A percentile compares a stretch with the other conserved stretches of the same genome.
These are phyloP conservation scores for Rhamnusium bicolor DNA, from an alignment of 2,888 invertebrate species.

Conservation along the genomic window DNA sequence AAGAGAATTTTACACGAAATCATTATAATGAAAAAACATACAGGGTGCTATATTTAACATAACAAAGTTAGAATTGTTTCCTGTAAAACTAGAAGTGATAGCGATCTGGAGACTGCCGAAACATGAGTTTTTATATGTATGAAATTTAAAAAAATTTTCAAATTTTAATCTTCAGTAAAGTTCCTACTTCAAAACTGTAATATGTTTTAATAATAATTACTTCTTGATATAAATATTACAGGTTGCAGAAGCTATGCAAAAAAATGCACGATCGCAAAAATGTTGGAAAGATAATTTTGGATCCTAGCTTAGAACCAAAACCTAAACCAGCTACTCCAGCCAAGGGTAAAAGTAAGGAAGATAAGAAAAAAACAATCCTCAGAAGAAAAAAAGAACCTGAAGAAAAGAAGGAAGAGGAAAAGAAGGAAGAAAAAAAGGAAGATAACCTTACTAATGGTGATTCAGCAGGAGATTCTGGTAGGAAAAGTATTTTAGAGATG, in stretches of 20 bases:
- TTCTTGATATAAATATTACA: constrained; percentile 67
- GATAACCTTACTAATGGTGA: constrained; percentile 72
- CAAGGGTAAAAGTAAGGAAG: constrained; percentile 82
- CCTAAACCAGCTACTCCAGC: constrained; percentile 86
- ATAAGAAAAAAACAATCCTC: constrained; percentile 82
- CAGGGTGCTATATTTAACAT: too few relatives aligned
- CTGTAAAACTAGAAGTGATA: too few relatives aligned
- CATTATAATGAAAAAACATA: too few relatives aligned
- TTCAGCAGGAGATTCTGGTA: constrained; percentile 73
- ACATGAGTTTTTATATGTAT: too few relatives aligned
- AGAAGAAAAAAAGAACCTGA: constrained; percentile 74
- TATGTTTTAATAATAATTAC: neutral
- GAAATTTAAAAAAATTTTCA: too few relatives aligned
- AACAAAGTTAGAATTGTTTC: too few relatives aligned
- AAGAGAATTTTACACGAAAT: too few relatives aligned
- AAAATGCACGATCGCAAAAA: constrained; percentile 94
- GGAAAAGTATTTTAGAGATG: constrained; percentile 41
- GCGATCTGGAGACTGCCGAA: too few relatives aligned
- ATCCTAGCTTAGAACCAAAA: constrained; percentile 85
- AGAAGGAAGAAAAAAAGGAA: constrained; percentile 71
- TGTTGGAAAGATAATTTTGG: constrained; percentile 89
- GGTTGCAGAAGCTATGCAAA: constrained; percentile 93
- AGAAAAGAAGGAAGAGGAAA: constrained; percentile 72
- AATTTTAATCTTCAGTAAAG: too few relatives aligned
- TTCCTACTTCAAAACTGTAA: too few relatives aligned